Evolutionary conservation across 2,113 vertebrate species (phyloP).

Genomic region (Antechinus flavipes): DNA sequence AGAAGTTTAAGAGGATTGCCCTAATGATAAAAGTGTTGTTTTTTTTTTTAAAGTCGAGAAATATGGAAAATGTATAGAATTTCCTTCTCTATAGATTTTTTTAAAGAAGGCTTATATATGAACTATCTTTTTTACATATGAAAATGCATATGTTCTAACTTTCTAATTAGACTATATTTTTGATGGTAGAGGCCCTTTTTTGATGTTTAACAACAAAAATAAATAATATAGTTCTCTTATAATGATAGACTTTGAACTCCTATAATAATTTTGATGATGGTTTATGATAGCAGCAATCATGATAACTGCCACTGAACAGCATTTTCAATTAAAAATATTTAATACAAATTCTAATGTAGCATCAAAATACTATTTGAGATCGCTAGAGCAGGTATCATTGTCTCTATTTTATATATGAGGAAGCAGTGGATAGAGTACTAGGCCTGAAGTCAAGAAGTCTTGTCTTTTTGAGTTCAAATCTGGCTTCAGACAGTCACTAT

Average conservation of each 20-base stretch:
- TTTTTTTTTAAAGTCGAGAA: background rate
- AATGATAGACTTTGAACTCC: background rate
- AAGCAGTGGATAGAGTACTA: background rate
- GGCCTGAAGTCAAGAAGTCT: background rate
- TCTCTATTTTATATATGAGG: background rate
- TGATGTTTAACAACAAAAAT: background rate
- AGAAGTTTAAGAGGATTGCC: constrained; percentile 42
- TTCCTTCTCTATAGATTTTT: background rate
- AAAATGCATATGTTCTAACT: background rate
- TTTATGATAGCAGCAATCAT: background rate
- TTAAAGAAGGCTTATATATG: background rate
- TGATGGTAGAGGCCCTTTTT: background rate
- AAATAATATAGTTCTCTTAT: background rate
- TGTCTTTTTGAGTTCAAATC: background rate
- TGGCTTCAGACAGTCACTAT: background rate
- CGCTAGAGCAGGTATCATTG: background rate
- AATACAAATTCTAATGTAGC: background rate
- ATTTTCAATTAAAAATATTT: background rate
- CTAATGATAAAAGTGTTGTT: background rate
- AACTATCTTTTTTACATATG: background rate
- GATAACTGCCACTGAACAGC: background rate
- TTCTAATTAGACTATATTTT: background rate
- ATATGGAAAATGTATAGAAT: background rate
- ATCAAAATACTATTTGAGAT: background rate
- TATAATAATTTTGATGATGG: background rate